Percentiles rank a stretch among this genome's conserved stretches.
These are phyloP conservation scores for Furcifer pardalis DNA, from an alignment of 2,797 vertebrate genomes.

Conservation along the genomic window DNA sequence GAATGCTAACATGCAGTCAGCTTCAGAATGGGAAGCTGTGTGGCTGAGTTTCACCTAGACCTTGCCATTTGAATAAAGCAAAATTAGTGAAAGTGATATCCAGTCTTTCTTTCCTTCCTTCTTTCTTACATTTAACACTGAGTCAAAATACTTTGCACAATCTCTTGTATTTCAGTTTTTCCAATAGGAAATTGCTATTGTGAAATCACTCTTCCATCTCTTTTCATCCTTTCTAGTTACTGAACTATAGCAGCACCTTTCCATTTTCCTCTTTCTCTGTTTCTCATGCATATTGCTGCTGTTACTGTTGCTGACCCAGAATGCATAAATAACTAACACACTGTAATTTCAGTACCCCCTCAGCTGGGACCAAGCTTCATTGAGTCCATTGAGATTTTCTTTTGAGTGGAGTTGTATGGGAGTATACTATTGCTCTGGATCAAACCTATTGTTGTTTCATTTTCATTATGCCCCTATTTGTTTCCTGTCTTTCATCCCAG, in stretches of 20 bases:
- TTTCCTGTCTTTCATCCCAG: conserved; percentile 12
- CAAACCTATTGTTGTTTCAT: neutral
- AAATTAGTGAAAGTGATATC: too few relatives aligned
- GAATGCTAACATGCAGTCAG: too few relatives aligned
- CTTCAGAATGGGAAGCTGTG: too few relatives aligned
- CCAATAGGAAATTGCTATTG: neutral
- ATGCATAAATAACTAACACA: neutral
- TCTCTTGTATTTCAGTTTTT: neutral
- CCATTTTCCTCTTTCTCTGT: neutral
- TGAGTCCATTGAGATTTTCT: neutral
- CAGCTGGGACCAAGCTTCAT: neutral
- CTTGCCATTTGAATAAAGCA: too few relatives aligned
- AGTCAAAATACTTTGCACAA: neutral
- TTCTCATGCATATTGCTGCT: neutral
- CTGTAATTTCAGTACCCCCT: too few relatives aligned
- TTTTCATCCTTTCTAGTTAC: neutral
- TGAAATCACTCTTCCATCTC: neutral
- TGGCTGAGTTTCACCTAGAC: too few relatives aligned
- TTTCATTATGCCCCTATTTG: neutral
- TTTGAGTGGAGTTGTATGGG: neutral
- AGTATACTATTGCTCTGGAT: neutral
- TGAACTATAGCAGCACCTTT: neutral
- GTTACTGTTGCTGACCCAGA: neutral
- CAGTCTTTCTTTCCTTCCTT: too few relatives aligned
- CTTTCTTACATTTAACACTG: too few relatives aligned